Percentiles rank a stretch among this genome's conserved stretches.
These are phyloP conservation scores for Bovichtus variegatus DNA, from an alignment of 2,797 vertebrate genomes.

Conservation along the genomic window DNA sequence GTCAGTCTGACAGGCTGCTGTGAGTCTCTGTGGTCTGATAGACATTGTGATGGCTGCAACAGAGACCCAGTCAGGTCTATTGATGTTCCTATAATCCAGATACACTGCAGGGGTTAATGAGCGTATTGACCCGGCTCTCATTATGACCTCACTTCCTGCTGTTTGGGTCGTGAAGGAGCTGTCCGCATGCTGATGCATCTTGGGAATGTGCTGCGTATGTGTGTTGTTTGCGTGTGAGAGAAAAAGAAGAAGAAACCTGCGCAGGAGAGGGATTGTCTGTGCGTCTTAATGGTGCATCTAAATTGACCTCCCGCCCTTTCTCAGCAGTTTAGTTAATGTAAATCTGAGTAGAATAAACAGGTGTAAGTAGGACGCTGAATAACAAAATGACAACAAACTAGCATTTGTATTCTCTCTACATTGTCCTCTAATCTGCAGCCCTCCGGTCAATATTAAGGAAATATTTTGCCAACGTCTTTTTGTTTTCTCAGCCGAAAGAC, in stretches of 20 bases:
- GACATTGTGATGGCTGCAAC: constrained; percentile 38
- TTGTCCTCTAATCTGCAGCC: constrained; percentile 56
- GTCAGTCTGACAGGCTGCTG: constrained; percentile 39
- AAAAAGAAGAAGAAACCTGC: constrained; percentile 18
- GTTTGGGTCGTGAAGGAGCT: constrained; percentile 51
- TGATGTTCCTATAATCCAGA: constrained; percentile 77
- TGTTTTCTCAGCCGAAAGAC: constrained; percentile 36
- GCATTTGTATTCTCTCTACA: constrained; percentile 61
- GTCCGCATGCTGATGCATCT: constrained; percentile 55
- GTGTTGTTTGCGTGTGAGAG: constrained; percentile 39
- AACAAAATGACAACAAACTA: constrained; percentile 61
- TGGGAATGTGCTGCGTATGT: constrained; percentile 53
- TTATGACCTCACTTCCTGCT: constrained; percentile 84
- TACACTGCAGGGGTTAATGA: constrained; percentile 80
- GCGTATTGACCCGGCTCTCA: constrained; percentile 72
- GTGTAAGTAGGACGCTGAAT: constrained; percentile 65
- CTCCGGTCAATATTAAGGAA: constrained; percentile 48
- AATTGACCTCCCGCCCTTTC: constrained; percentile 73
- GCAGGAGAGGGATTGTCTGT: constrained; percentile 31
- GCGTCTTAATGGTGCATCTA: constrained; percentile 63
- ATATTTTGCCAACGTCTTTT: constrained; percentile 45
- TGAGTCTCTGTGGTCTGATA: constrained; percentile 47
- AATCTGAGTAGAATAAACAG: constrained; percentile 72
- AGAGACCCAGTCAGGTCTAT: constrained; percentile 67
- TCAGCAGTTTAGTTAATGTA: constrained; percentile 56